Base-by-base conservation (phyloP, 2,797 vertebrate genomes). In the Notolepis coatsorum region DNA sequence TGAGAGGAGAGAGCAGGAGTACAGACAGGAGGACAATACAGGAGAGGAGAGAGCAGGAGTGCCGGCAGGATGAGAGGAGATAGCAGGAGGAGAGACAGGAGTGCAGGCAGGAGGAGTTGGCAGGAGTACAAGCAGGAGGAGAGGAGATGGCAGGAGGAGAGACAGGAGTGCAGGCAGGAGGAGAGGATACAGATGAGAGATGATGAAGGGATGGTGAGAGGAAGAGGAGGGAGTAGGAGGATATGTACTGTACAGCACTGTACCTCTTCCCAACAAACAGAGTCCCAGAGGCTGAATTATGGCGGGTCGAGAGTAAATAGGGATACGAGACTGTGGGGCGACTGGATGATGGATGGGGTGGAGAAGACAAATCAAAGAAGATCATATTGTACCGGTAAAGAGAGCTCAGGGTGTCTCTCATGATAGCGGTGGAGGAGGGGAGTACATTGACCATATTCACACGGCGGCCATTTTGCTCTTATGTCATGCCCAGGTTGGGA, bases 221-320 rank as follows among this genome's bases (percentile, higher is more conserved):
- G 30, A 47, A 7, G 5, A n/a, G 8, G 6, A 43, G 39, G n/a
- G 58, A 10, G 53, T n/a, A 53, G 54, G 23, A 56, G 31, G 23
- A 9, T 17, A 39, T 27, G 51, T 27, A 57, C n/a, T n/a, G n/a
- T n/a, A n/a, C n/a, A n/a, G n/a, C n/a, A 13, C 42, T 41, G 17
- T 24, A 3, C 20, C 46, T 48, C 46, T 71, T 45, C 48, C 53
- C 41, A 46, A 45, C 39, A 23, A 45, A 35, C 23, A 42, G 41
- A 28, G 31, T 50, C 20, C 24, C 52, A 10, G 51, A 25, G 59
- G 18, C 55, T 72, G 70, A 86, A 81, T 79, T 69, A 81, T 74
- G 61, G 48, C 43, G 61, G 66, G 68, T 23, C 61, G 55, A 28
- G 61, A 59, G 61, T 79, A 67, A 75, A 67, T 39, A 57, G 31